Evolutionary conservation across 2,888 invertebrate genomes (phyloP), one percentile per base, ranked within the genome.

Genomic region (Plagodis dolabraria): DNA sequence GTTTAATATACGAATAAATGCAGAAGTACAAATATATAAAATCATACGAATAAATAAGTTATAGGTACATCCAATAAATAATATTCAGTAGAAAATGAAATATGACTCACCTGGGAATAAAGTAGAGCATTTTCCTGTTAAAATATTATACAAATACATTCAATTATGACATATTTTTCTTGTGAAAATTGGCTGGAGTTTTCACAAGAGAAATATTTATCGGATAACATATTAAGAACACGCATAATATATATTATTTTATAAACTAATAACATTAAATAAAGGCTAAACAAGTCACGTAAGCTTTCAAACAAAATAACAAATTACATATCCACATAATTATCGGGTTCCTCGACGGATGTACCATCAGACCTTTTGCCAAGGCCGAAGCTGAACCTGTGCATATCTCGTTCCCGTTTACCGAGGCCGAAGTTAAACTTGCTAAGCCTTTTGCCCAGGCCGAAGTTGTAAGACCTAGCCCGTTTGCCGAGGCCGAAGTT

Each of bases 341-440:
- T 82, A 54, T 86, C 43, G 43, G 72, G 76, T 46, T 85, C 83
- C 36, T 87, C 87, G n/a, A 74, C 67, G 42, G 78, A 72, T 36
- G 63, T 61, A 9, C 88, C 86, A 33, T 72, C 80, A 0, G 91
- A 89, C 50, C 94, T 80, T 69, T 94, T 94, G 6, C 94, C 94
- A 0, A 94, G 82, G 7, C 94, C 94, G 68, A 94, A 94, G 56
- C 87, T 92, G 79, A 94, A 94, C 42, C 93, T 86, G 60, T 89
- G 87, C 70, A 90, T 75, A 67, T 93, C 87, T 48, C 91, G 75
- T 80, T 94, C 89, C 68, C 94, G 85, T 70, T 94, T 93, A 11
- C 95, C 94, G 22, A 94, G 81, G 22, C 94, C 93, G 74, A 94
- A 93, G 80, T 94, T 93, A 84, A 95, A 93, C 74, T 92, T 83